Base-by-base conservation (phyloP, 2,113 vertebrate species). In the Caloenas nicobarica region DNA sequence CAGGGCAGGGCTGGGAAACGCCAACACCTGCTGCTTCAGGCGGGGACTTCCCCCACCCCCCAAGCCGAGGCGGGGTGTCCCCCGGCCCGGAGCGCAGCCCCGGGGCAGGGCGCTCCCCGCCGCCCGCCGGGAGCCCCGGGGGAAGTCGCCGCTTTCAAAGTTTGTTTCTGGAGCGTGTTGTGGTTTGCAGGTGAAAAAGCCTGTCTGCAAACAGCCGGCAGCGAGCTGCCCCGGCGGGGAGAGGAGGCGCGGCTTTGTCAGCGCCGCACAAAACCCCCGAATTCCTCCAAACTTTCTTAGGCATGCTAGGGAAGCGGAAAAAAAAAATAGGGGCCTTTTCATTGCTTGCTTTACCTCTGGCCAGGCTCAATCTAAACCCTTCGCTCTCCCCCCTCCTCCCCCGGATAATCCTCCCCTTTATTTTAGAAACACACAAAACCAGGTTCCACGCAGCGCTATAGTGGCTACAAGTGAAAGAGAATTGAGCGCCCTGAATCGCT, bases 361-460 rank as follows among this genome's bases (percentile, higher is more conserved):
- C 96, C 98, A 98, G 95, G 98, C 98, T 98, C 97, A 98, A 98
- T 98, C 98, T 98, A 98, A 98, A 98, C 97, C 98, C 98, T 98
- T 97, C 97, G 97, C 97, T 97, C 86, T 88, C 96, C 95, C 97
- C 96, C 95, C 97, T 97, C 96, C 98, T 97, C 96, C 97, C 94
- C 97, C 97, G 96, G 98, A 98, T 99, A 99, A 99, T 99, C 99
- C 99, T 97, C 97, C 98, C 97, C 97, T 98, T 99, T 98, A 98
- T 99, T 99, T 98, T 97, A 98, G 98, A 98, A 98, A 98, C 98
- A 98, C 98, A 99, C 98, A 99, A 99, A 99, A 99, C 98, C 98
- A 98, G 98, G 98, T 99, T 99, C 98, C 99, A 99, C 98, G 99
- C 99, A 97, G 99, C 96, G 99, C 99, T 99, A 99, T 99, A 99